These are phyloP conservation scores for Erebia ligea DNA, from an alignment of 2,888 invertebrate genomes.

Conservation along the genomic window DNA sequence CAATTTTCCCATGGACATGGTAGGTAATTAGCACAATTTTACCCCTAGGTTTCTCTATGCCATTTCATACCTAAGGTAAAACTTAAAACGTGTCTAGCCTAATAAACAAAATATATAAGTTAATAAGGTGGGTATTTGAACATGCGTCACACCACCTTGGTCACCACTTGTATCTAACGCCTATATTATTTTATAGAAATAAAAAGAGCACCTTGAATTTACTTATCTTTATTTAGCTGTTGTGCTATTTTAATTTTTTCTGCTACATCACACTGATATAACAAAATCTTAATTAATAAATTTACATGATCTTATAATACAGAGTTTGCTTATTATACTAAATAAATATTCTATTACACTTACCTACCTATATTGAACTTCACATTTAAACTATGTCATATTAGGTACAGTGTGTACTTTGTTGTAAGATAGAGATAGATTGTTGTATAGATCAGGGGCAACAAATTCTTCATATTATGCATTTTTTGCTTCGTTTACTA, in stretches of 20 bases:
- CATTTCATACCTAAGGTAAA: too few relatives aligned
- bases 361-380: background rate
- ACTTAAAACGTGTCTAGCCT: too few relatives aligned
- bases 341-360: background rate
- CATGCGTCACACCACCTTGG: too few relatives aligned
- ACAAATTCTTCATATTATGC: background rate
- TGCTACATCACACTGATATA: background rate
- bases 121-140: too few relatives aligned
- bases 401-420: conserved; percentile 7
- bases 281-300: conserved; percentile 2
- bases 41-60: too few relatives aligned
- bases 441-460: background rate
- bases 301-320: conserved; percentile 3
- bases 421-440: background rate
- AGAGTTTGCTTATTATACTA: background rate
- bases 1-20: too few relatives aligned
- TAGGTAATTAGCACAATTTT: too few relatives aligned
- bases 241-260: conserved; percentile 3
- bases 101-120: too few relatives aligned
- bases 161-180: too few relatives aligned
- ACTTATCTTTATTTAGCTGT: conserved; percentile 6
- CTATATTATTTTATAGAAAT: too few relatives aligned
- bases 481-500: conserved; percentile 2
- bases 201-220: background rate
- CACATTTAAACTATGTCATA: background rate